Conservation (phyloP, 2,888 invertebrate genomes). For the Cheilosia vernalis region DNA sequence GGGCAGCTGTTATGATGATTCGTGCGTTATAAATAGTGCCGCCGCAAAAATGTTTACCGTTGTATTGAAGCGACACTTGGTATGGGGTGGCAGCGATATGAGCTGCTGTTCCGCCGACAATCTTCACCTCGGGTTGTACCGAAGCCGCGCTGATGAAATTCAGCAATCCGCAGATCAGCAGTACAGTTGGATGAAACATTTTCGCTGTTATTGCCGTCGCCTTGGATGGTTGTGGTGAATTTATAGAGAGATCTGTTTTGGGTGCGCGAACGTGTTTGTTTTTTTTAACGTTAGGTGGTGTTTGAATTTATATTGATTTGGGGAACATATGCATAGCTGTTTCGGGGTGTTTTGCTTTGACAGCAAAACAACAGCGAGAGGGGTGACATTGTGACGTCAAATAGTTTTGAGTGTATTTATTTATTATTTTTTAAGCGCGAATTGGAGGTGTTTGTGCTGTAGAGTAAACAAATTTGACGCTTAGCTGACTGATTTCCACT, state of each 20-base stretch:
- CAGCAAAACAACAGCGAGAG: neutral
- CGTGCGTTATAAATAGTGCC: constrained; percentile 81
- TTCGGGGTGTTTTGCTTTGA: neutral
- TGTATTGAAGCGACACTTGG: constrained; percentile 83
- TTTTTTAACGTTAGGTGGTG: neutral
- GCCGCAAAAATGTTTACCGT: constrained; percentile 83
- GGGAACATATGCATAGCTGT: constrained; percentile 7
- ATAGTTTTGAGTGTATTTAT: no score
- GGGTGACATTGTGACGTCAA: no score
- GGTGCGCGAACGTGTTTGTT: neutral
- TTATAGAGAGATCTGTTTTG: constrained; percentile 11
- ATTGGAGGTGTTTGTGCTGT: no score
- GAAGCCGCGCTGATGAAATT: constrained; percentile 76
- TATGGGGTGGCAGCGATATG: constrained; percentile 82
- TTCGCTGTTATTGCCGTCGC: neutral
- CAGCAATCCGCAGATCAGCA: constrained; percentile 27
- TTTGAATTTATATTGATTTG: neutral
- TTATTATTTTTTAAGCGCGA: no score
- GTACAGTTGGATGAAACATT: constrained; percentile 10
- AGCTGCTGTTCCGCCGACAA: constrained; percentile 83
- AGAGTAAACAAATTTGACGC: no score
- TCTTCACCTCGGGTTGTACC: constrained; percentile 79
- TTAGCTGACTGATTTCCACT: no score
- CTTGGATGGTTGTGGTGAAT: neutral
- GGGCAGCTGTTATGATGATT: constrained; percentile 83